These are phyloP conservation scores for Xenentodon cancila DNA, from an alignment of 2,797 vertebrate genomes.

Conservation along the genomic window DNA sequence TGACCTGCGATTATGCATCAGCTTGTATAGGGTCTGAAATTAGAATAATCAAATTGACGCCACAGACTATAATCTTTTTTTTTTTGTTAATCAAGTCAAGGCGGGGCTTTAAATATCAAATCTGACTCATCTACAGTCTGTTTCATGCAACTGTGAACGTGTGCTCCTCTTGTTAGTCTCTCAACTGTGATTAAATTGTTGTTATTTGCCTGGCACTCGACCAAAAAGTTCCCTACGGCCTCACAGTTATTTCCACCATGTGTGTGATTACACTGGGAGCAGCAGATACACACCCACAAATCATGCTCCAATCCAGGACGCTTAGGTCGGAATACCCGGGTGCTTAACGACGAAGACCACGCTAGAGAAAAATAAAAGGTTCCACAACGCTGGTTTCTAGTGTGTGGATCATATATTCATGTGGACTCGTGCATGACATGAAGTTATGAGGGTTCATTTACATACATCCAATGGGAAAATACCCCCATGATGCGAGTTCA, in stretches of 20 bases:
- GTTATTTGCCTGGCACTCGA: conserved; percentile 60
- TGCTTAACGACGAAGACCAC: conserved; percentile 63
- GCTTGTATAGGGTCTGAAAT: conserved; percentile 76
- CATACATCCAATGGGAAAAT: not conserved
- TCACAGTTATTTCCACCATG: conserved; percentile 66
- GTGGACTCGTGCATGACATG: conserved; percentile 5
- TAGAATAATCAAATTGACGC: conserved; percentile 59
- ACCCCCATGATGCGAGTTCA: conserved; percentile 33
- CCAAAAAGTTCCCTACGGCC: conserved; percentile 65
- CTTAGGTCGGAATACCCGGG: conserved; percentile 71
- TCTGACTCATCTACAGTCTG: conserved; percentile 26
- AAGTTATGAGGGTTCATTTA: conserved; percentile 35
- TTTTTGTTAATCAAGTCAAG: conserved; percentile 38
- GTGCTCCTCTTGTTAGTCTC: conserved; percentile 54
- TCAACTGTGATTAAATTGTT: conserved; percentile 56
- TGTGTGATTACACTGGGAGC: conserved; percentile 61
- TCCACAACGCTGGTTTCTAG: conserved; percentile 57
- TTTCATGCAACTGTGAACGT: conserved; percentile 52
- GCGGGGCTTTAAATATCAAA: conserved; percentile 11
- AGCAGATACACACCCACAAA: conserved; percentile 69
- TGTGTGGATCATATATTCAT: conserved; percentile 29
- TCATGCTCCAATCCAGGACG: conserved; percentile 67
- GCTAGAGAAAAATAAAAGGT: conserved; percentile 45
- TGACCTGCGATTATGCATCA: conserved; percentile 50
- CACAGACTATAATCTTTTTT: conserved; percentile 26